Percentiles rank a stretch among this genome's conserved stretches.
phyloP scores from a whole-genome alignment of 2,113 vertebrate species.

The Cyprichromis sp. region DNA sequence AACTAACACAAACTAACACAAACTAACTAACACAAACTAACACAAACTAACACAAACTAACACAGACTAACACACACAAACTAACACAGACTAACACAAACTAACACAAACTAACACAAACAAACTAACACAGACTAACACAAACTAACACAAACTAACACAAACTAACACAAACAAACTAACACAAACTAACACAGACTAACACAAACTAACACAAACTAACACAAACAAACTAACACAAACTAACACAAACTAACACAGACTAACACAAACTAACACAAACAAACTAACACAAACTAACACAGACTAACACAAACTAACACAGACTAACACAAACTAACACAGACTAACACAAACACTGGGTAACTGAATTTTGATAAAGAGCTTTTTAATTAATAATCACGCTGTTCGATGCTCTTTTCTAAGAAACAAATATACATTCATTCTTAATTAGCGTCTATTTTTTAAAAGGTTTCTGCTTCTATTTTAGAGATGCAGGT shows the following conservation, averaged over 20 bases:
- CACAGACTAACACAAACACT: not conserved
- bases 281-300: too few relatives aligned
- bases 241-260: too few relatives aligned
- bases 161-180: too few relatives aligned
- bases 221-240: not conserved
- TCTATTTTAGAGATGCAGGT: not conserved
- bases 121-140: not conserved
- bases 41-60: too few relatives aligned
- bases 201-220: not conserved
- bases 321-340: too few relatives aligned
- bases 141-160: not conserved
- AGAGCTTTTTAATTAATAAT: accelerated
- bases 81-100: not conserved
- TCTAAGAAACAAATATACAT: accelerated
- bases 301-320: not conserved
- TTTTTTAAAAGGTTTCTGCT: not conserved
- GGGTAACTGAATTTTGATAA: not conserved
- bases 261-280: too few relatives aligned
- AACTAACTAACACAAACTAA: not conserved
- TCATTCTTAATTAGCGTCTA: not conserved
- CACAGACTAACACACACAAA: too few relatives aligned
- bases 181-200: not conserved
- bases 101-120: too few relatives aligned
- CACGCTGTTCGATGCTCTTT: not conserved
- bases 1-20: not conserved